phyloP scores from a whole-genome alignment of 2,113 vertebrate genomes.

The Melanotaenia duboulayi region DNA sequence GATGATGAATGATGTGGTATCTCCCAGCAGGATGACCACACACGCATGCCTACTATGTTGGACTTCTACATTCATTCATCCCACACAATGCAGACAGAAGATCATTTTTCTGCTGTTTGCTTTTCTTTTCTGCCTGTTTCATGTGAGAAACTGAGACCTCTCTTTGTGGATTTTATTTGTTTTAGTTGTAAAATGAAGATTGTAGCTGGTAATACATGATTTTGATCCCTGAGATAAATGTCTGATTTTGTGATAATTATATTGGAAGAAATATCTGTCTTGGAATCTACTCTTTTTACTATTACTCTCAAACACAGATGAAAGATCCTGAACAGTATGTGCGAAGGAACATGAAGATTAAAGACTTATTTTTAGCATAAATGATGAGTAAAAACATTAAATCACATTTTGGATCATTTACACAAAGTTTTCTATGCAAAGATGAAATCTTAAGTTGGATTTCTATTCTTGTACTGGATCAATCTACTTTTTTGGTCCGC shows the following conservation, averaged over 20 bases:
- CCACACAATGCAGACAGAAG: slow-evolving; percentile 15
- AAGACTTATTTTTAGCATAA: neutral
- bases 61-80: slow-evolving; percentile 34
- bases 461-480: neutral
- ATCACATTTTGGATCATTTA: neutral
- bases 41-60: slow-evolving; percentile 41
- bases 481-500: neutral
- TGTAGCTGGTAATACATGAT: slow-evolving; percentile 16
- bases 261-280: neutral
- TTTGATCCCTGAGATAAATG: slow-evolving; percentile 42
- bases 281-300: neutral
- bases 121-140: slow-evolving; percentile 34
- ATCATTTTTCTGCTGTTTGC: slow-evolving; percentile 35
- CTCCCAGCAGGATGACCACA: slow-evolving; percentile 63
- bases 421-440: neutral
- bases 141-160: slow-evolving; percentile 25
- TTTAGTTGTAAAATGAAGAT: slow-evolving; percentile 10
- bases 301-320: neutral
- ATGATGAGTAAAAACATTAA: neutral
- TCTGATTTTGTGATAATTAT: slow-evolving; percentile 1
- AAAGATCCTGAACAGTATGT: neutral
- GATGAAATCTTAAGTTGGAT: neutral
- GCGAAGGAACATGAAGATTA: neutral
- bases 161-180: slow-evolving; percentile 28
- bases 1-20: slow-evolving; percentile 73